A percentile compares a stretch with the other conserved stretches of the same genome.
These are phyloP conservation scores for Ridgeia piscesae DNA, from an alignment of 1,140 invertebrate genomes.

Conservation along the genomic window DNA sequence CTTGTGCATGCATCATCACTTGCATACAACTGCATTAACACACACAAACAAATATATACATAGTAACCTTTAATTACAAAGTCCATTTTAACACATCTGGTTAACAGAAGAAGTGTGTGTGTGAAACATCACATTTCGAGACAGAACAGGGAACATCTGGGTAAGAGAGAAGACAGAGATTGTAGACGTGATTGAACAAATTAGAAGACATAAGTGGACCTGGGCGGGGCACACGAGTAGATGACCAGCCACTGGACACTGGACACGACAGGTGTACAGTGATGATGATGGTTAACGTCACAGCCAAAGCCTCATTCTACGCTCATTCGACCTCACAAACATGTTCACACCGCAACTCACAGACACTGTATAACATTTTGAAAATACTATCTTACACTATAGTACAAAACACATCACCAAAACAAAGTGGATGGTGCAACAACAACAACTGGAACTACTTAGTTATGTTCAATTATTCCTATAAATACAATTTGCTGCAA, in stretches of 20 bases:
- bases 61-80: conserved; percentile 2
- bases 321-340: neutral
- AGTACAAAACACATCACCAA: neutral
- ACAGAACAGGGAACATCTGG: too few relatives aligned
- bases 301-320: neutral
- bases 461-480: neutral
- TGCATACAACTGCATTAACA: neutral
- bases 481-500: neutral
- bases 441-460: neutral
- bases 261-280: too few relatives aligned
- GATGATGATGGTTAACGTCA: neutral
- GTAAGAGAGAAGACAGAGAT: too few relatives aligned
- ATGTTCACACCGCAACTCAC: too few relatives aligned
- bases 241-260: too few relatives aligned
- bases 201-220: too few relatives aligned
- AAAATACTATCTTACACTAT: conserved; percentile 6
- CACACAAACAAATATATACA: neutral
- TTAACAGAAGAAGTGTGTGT: too few relatives aligned
- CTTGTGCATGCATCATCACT: neutral
- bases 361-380: neutral
- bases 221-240: too few relatives aligned
- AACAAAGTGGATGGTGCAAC: neutral
- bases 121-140: too few relatives aligned
- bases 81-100: neutral
- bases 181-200: too few relatives aligned